Evolutionary conservation across 2,888 invertebrate genomes (phyloP), one percentile per base, ranked within the genome.

Genomic region (Tenthredo notha): DNA sequence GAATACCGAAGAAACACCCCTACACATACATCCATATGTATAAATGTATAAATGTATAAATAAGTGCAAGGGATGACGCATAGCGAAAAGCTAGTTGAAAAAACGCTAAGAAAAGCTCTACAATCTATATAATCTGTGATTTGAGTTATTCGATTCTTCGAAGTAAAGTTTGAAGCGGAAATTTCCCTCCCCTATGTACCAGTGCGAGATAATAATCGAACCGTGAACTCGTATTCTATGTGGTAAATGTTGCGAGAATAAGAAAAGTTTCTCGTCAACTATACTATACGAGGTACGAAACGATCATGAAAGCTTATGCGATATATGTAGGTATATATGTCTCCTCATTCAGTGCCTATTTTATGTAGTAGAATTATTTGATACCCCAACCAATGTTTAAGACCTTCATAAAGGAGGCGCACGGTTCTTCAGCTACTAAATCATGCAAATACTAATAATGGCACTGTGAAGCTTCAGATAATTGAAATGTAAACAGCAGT

Each of bases 381-480:
- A 86, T 86, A 85, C 87, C 84, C 75, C 85, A 85, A 88, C 87
- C 86, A 86, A 86, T 88, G 86, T 84, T 85, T 86, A 85, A 85
- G 67, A 61, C 72, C 87, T 86, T 50, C 83, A 86, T 86, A 84
- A 85, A 85, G 72, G 54, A 65, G 85, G 84, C 85, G 85, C 86
- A 86, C 86, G 88, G 86, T 89, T 87, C 88, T 89, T 89, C 89
- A 85, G 86, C 89, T 89, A 88, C 89, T 91, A 91, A 92, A 92
- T 92, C 89, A 92, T 92, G 91, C 91, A 92, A 92, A 91, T 90
- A 91, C 89, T 91, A 92, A 92, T 92, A 91, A 92, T 89, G 90
- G 90, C 87, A 88, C 85, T 86, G 87, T 87, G 89, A 90, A 89
- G 90, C 90, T 89, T 89, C 87, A 89, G 91, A 90, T 92, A 92